phyloP scores from a whole-genome alignment of 2,797 vertebrate species.

The Anomalospiza imberbis region DNA sequence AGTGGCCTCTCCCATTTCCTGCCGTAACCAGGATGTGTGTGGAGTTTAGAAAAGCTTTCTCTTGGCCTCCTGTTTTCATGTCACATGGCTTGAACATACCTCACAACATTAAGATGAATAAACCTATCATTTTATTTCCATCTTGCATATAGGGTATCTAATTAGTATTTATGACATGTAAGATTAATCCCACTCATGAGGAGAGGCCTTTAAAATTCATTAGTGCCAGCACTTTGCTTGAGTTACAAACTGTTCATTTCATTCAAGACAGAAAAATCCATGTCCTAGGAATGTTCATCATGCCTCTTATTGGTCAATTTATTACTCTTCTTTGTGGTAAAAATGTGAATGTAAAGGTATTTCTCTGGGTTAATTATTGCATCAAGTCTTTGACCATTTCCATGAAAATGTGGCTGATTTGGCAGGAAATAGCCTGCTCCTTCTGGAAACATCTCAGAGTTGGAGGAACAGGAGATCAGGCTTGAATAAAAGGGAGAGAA shows the following conservation, averaged over 20 bases:
- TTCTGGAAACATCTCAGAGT: not conserved
- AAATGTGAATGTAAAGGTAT: not conserved
- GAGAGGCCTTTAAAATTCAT: slow-evolving; percentile 23
- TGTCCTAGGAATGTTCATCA: not conserved
- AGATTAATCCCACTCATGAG: not conserved
- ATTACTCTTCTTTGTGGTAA: not conserved
- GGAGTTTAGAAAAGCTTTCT: not conserved
- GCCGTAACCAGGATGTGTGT: not conserved
- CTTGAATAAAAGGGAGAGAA: not conserved
- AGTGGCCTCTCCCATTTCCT: not conserved
- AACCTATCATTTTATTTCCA: not conserved
- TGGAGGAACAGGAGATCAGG: not conserved
- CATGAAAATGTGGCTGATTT: not conserved
- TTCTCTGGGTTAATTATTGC: not conserved
- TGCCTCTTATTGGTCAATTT: not conserved
- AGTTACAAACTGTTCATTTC: slow-evolving; percentile 3
- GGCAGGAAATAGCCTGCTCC: not conserved
- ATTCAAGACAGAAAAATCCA: not conserved
- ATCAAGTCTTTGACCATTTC: not conserved
- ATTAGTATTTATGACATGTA: slow-evolving; percentile 17
- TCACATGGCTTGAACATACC: not conserved
- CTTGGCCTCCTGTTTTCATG: not conserved
- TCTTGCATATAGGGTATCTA: not conserved
- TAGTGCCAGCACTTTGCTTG: not conserved
- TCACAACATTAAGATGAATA: not conserved